Percentiles rank a stretch among this genome's conserved stretches.
phyloP scores from a whole-genome alignment of 2,113 vertebrate genomes.

The Myrmecobius fasciatus region DNA sequence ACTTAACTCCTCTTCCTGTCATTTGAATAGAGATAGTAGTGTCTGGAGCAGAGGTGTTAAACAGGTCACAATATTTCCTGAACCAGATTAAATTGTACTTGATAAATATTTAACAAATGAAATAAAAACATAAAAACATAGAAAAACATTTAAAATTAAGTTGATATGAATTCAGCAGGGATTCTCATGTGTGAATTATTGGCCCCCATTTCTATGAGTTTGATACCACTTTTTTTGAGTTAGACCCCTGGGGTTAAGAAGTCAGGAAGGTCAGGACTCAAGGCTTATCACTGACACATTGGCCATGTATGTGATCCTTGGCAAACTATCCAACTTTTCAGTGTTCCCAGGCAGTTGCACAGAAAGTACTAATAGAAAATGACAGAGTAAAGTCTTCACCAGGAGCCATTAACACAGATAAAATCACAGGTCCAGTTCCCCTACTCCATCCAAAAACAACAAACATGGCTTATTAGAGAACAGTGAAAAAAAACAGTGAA shows the following conservation, averaged over 20 bases:
- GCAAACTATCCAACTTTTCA: not conserved
- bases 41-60: not conserved
- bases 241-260: not conserved
- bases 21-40: not conserved
- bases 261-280: not conserved
- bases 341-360: not conserved
- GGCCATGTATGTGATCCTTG: not conserved
- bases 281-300: not conserved
- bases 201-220: too few relatives aligned
- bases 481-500: slow-evolving; percentile 45
- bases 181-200: not conserved
- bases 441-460: not conserved
- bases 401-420: not conserved
- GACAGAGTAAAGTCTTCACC: not conserved
- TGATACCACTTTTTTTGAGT: not conserved
- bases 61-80: not conserved
- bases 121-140: not conserved
- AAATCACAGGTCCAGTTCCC: not conserved
- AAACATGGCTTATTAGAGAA: not conserved
- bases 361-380: not conserved
- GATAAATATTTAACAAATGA: not conserved
- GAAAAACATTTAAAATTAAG: not conserved
- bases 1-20: not conserved
- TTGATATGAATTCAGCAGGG: not conserved
- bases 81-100: not conserved